phyloP scores from a whole-genome alignment of 2,888 invertebrate genomes.

The Syrphus vitripennis region DNA sequence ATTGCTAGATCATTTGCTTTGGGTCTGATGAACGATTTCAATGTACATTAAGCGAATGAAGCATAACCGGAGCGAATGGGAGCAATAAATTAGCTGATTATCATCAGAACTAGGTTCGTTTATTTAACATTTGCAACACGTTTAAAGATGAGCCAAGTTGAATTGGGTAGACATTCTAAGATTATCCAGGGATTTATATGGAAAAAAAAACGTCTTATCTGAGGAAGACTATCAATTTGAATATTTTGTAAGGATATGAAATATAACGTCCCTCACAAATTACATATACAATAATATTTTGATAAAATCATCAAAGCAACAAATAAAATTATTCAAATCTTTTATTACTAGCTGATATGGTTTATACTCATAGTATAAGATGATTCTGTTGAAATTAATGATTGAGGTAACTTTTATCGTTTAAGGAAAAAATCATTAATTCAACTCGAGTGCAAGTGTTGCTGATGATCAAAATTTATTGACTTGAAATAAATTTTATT shows the following conservation, averaged over 20 bases:
- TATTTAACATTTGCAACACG: not conserved
- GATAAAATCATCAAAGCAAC: not conserved
- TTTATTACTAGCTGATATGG: not conserved
- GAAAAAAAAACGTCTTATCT: not conserved
- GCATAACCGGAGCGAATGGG: slow-evolving; percentile 33
- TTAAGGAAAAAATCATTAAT: no score
- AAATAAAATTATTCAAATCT: not conserved
- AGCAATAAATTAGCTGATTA: slow-evolving; percentile 59
- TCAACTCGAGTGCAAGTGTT: no score
- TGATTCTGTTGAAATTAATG: no score
- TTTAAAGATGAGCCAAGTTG: not conserved
- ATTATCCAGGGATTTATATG: not conserved
- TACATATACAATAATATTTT: not conserved
- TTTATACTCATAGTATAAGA: no score
- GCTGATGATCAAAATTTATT: no score
- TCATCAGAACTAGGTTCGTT: slow-evolving; percentile 23
- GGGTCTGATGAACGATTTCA: not conserved
- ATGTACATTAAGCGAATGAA: not conserved
- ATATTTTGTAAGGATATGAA: not conserved
- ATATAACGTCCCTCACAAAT: not conserved
- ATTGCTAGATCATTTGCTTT: not conserved
- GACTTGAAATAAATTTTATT: no score
- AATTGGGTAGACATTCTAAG: not conserved
- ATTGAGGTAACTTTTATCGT: no score
- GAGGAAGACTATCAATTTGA: not conserved